A percentile compares a stretch with the other conserved stretches of the same genome.
phyloP scores from a whole-genome alignment of 2,888 invertebrate genomes.

The Drosophila aldrichi region DNA sequence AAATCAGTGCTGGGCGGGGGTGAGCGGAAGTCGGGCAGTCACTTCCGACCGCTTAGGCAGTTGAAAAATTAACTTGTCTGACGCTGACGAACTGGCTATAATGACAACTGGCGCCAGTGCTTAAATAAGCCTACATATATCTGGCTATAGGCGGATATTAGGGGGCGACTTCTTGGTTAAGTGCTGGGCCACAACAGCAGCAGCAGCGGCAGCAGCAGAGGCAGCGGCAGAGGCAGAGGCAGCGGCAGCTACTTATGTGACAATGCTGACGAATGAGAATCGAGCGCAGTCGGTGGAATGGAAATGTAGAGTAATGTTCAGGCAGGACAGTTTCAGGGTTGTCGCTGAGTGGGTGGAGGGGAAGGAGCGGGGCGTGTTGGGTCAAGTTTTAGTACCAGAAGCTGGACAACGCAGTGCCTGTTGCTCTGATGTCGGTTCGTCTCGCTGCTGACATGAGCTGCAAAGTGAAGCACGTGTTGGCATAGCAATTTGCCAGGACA shows the following conservation, averaged over 20 bases:
- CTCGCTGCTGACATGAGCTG: slow-evolving; percentile 64
- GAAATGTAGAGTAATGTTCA: slow-evolving; percentile 16
- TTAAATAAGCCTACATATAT: slow-evolving; percentile 47
- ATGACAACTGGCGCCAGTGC: slow-evolving; percentile 73
- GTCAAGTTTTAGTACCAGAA: slow-evolving; percentile 44
- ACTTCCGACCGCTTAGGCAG: slow-evolving; percentile 75
- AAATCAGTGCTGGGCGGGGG: slow-evolving; percentile 59
- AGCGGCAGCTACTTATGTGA: slow-evolving; percentile 35
- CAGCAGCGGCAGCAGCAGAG: slow-evolving; percentile 17
- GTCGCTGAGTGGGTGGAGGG: too few species aligned
- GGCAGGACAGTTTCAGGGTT: not conserved
- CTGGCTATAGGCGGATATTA: slow-evolving; percentile 27
- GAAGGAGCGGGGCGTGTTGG: not conserved
- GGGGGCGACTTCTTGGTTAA: slow-evolving; percentile 7
- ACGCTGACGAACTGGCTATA: slow-evolving; percentile 44
- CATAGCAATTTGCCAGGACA: slow-evolving; percentile 73
- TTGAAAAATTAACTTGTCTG: slow-evolving; percentile 80
- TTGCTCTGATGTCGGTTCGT: slow-evolving; percentile 44
- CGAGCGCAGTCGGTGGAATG: slow-evolving; percentile 18
- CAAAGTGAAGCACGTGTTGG: slow-evolving; percentile 81
- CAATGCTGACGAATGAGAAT: slow-evolving; percentile 43
- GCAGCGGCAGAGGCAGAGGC: slow-evolving; percentile 19
- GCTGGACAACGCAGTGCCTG: slow-evolving; percentile 61
- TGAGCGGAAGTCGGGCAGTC: slow-evolving; percentile 16
- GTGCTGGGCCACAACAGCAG: slow-evolving; percentile 13